Evolutionary conservation across 92 coral and sea anemone species (phyloP), one percentile per base, ranked within the genome.

Genomic region (Parazoanthus swiftii): DNA sequence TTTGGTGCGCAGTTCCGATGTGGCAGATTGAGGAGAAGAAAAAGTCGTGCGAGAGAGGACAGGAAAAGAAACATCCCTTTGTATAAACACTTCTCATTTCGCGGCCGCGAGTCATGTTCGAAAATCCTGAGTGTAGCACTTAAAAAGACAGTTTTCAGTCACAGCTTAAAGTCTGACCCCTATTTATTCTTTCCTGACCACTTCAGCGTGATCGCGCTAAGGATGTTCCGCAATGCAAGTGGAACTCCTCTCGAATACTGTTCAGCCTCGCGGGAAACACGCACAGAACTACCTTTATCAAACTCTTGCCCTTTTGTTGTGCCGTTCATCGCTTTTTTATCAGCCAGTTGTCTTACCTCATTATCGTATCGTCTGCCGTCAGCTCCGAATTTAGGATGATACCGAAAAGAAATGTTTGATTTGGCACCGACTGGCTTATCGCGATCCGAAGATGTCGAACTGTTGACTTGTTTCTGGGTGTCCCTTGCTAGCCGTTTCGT

Each of bases 151-250:
- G 25, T 63, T 63, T 63, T 63, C 68, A 20, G 25, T 63, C 68
- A 63, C 23, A 18, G n/a, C 25, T 18, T 8, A 11, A 56, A 5
- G 38, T 14, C 43, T 15, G 77, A 8, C 59, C 26, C 25, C 59
- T 78, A 43, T 36, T 29, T 21, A 10, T 48, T 11, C 35, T 46
- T 38, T 8, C 81, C 16, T 11, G 59, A 43, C 38, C 54, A 38
- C 39, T 50, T 26, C 18, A 20, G 59, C 59, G 82, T 79, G 7
- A 79, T 25, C 6, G 82, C 59, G 67, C 36, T 79, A 46, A 79
- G 82, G 18, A 79, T 46, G 65, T 51, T 50, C 4, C 82, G 82
- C 16, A 79, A 36, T 50, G 77, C 77, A 8, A 79, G 35, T 14
- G 82, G 82, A 29, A 79, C 33, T 51, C 8, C 82, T 7, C 9